These are phyloP conservation scores for Rhizomys pruinosus DNA, from an alignment of 2,113 vertebrate genomes.

Conservation along the genomic window DNA sequence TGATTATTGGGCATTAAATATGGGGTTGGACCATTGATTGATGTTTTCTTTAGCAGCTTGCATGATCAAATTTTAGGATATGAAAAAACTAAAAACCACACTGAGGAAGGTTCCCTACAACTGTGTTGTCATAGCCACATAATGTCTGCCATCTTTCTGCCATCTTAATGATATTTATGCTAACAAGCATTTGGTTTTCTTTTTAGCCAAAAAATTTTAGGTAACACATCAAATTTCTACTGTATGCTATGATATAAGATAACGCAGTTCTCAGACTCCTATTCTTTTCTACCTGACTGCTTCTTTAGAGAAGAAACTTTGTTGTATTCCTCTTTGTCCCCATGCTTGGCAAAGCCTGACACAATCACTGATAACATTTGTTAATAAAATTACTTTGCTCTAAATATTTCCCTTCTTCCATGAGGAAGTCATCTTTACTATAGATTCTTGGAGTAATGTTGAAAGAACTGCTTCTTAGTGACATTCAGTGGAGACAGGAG, in stretches of 20 bases:
- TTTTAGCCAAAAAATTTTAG: not conserved
- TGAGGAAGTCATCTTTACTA: not conserved
- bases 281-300: not conserved
- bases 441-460: not conserved
- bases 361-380: not conserved
- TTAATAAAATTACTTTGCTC: not conserved
- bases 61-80: no score
- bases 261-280: not conserved
- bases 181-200: not conserved
- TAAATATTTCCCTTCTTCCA: slow-evolving; percentile 24
- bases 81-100: not conserved
- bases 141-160: not conserved
- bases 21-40: no score
- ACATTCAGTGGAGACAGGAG: not conserved
- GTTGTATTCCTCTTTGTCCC: not conserved
- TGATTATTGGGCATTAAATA: no score
- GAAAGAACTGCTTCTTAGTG: not conserved
- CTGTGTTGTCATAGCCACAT: not conserved
- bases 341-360: not conserved
- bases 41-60: no score
- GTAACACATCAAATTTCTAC: not conserved
- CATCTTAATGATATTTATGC: not conserved
- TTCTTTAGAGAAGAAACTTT: not conserved
- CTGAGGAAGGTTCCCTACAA: not conserved
- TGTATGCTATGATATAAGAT: not conserved